phyloP scores from a whole-genome alignment of 2,797 vertebrate genomes.

The Todus mexicanus region DNA sequence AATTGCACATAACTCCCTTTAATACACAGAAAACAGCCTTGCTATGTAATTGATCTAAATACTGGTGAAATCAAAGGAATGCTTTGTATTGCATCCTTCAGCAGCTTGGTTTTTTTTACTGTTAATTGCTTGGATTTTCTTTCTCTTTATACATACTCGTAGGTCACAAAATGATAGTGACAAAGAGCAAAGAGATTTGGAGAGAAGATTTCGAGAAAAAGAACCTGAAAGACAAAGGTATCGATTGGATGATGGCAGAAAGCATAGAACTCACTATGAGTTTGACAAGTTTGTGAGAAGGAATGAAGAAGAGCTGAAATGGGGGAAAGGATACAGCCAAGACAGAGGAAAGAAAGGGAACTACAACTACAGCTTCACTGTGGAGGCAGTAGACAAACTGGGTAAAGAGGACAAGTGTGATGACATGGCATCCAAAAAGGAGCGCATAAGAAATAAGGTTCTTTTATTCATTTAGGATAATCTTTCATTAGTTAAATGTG shows the following conservation, averaged over 20 bases:
- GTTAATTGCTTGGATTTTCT: slow-evolving; percentile 33
- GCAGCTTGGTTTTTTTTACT: background rate
- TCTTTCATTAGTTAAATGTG: slow-evolving; percentile 61
- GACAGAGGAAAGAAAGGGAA: slow-evolving; percentile 89
- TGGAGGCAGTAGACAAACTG: slow-evolving; percentile 84
- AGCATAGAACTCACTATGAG: slow-evolving; percentile 87
- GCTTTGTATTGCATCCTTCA: background rate
- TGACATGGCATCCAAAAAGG: slow-evolving; percentile 86
- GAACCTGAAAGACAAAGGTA: slow-evolving; percentile 82
- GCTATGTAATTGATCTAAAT: background rate
- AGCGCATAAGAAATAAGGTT: slow-evolving; percentile 93
- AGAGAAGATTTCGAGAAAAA: slow-evolving; percentile 86
- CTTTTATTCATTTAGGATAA: slow-evolving; percentile 72
- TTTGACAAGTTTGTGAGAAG: slow-evolving; percentile 89
- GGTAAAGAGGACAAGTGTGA: slow-evolving; percentile 88
- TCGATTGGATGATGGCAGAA: slow-evolving; percentile 85
- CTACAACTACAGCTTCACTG: slow-evolving; percentile 79
- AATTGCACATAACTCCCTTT: background rate
- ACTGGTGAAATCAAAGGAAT: background rate
- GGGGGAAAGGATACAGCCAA: slow-evolving; percentile 90
- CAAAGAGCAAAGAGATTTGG: slow-evolving; percentile 87
- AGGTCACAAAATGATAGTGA: slow-evolving; percentile 84
- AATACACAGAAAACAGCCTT: background rate
- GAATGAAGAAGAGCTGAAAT: slow-evolving; percentile 90
- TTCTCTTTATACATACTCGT: background rate